Evolutionary conservation across 2,113 vertebrate species (phyloP), one percentile per base, ranked within the genome.

Genomic region (Oryzias javanicus): DNA sequence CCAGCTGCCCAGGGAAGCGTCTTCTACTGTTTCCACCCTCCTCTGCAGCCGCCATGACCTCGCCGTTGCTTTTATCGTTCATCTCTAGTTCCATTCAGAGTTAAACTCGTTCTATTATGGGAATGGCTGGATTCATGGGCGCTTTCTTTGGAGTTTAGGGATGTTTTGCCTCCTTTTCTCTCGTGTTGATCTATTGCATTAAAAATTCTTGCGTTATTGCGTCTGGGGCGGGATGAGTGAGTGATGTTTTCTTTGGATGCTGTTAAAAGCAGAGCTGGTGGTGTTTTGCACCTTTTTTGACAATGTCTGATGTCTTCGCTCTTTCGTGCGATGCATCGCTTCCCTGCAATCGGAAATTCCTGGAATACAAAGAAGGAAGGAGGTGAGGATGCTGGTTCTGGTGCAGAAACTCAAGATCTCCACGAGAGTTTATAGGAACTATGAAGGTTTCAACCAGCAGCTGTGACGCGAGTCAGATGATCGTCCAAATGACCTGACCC

Each of bases 201-300:
- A 56, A 55, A 62, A 27, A 7, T 4, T 57, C 41, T 35, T 72
- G 50, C 71, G 24, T 75, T 42, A 70, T 64, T 14, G 0, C 13
- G 42, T 57, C 47, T 58, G 35, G 29, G 42, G 53, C 14, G 22
- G 48, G 45, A 53, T 60, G 46, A 67, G 54, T 53, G 47, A 22
- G 19, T 6, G 3, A 15, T 57, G 51, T 73, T 70, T 66, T 57
- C 40, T 48, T 62, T 82, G 62, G 81, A 70, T 25, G 17, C 16
- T 14, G 45, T 35, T 46, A 16, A 64, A 44, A 82, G 50, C 35
- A 40, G 5, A 58, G 41, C 48, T 17, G 53, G 61, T 48, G 10
- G 53, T 70, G 56, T 66, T 49, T 78, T 56, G 18, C 16, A 60
- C 18, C 13, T 24, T 20, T 20, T 20, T 20, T 22, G 60, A 27